Conservation (phyloP, 2,797 vertebrate genomes). For the Phoxinus dragarum region DNA sequence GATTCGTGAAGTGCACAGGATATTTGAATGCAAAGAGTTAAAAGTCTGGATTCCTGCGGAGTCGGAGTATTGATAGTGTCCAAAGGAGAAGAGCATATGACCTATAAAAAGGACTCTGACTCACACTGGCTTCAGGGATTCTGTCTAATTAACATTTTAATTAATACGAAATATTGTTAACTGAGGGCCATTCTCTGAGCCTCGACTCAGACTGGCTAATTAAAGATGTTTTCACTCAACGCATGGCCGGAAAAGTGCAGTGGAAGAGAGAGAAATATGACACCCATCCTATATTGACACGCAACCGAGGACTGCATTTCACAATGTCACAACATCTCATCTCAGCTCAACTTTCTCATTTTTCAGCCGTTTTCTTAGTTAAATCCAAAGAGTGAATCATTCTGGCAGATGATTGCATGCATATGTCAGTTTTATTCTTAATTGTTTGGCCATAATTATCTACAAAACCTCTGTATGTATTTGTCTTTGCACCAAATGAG, state of each 20-base stretch:
- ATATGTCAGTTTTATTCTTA: slow-evolving; percentile 6
- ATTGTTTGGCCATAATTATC: neutral
- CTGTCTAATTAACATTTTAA: slow-evolving; percentile 82
- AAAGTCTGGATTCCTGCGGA: slow-evolving; percentile 56
- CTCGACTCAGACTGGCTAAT: slow-evolving; percentile 73
- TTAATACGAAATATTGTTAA: slow-evolving; percentile 78
- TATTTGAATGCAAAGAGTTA: slow-evolving; percentile 52
- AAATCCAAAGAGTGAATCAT: slow-evolving; percentile 15
- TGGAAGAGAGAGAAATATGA: slow-evolving; percentile 38
- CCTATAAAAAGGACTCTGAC: slow-evolving; percentile 63
- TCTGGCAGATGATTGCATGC: neutral
- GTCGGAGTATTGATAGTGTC: slow-evolving; percentile 66
- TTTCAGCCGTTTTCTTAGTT: slow-evolving; percentile 7
- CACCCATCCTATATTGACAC: neutral
- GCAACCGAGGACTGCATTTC: slow-evolving; percentile 2
- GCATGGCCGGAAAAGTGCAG: slow-evolving; percentile 59
- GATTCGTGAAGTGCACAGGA: neutral
- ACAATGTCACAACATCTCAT: slow-evolving; percentile 38
- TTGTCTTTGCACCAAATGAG: neutral
- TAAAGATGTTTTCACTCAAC: slow-evolving; percentile 66
- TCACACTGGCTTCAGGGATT: slow-evolving; percentile 67
- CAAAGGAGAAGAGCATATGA: slow-evolving; percentile 64
- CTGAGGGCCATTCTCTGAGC: slow-evolving; percentile 72
- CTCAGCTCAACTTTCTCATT: neutral
- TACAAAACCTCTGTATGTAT: neutral